Percentiles rank a stretch among this genome's conserved stretches.
phyloP scores from a whole-genome alignment of 2,113 vertebrate species.

The Alectura lathami region DNA sequence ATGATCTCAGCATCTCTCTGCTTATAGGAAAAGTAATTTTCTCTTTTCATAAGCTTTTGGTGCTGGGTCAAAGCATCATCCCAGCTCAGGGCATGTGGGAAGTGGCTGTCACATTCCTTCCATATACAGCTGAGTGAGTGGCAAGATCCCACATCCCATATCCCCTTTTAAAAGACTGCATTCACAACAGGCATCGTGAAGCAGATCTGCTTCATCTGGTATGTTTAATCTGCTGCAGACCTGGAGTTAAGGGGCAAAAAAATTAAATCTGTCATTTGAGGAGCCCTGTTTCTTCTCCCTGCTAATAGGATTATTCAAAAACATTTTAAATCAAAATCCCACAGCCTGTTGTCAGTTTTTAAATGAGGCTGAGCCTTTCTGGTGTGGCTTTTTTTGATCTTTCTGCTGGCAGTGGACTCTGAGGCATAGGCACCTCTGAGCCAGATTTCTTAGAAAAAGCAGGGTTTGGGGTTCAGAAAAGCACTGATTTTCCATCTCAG shows the following conservation, averaged over 20 bases:
- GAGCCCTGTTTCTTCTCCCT: constrained; percentile 54
- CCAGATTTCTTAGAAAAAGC: neutral
- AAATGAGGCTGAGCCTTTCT: constrained; percentile 32
- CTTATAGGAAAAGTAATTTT: neutral
- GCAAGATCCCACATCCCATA: neutral
- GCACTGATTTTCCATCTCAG: neutral
- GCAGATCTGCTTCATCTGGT: neutral
- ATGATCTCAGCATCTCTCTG: neutral
- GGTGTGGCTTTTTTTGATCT: neutral
- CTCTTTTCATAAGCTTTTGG: neutral
- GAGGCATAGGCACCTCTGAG: neutral
- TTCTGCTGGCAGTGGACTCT: neutral
- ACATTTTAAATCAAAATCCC: constrained; percentile 57
- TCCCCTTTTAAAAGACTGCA: neutral
- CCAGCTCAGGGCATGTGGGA: neutral
- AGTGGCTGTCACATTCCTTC: neutral
- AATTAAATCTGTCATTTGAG: constrained; percentile 38
- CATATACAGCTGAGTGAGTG: neutral
- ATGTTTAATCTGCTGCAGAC: constrained; percentile 29
- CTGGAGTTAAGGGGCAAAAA: neutral
- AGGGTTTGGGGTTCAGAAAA: neutral
- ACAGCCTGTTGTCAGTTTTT: constrained; percentile 57
- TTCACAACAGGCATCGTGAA: neutral
- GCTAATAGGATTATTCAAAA: constrained; percentile 76
- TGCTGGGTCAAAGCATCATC: neutral